Base-by-base conservation (phyloP, 2,113 vertebrate species). In the Xiphophorus maculatus region DNA sequence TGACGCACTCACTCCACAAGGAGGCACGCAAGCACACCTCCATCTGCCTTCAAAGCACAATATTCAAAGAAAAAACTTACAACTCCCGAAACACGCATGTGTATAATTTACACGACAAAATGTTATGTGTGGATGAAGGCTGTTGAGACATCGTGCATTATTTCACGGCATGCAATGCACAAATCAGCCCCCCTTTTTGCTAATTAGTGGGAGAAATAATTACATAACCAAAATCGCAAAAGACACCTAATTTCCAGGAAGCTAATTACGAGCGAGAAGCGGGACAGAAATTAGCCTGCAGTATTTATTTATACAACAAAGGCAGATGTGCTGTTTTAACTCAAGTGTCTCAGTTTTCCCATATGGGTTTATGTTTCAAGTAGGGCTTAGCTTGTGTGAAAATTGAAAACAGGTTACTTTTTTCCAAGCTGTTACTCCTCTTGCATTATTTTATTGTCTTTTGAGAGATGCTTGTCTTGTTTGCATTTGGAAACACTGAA, bases 1-100 rank as follows among this genome's bases (percentile, higher is more conserved):
- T 92, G 84, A 90, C 89, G 89, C 69, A 30, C 28, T 40, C 25
- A 44, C 72, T 81, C 79, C 75, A 73, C 66, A 79, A 88, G 82
- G 76, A 87, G 80, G 76, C 78, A 75, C 77, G 29, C 65, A 66
- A 42, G 76, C 75, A 40, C 82, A 76, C 44, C 30, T 75, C 22
- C 68, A 51, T 62, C 61, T 44, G 44, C 70, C 64, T 42, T 40
- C 10, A 15, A 1, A 73, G 28, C 12, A 14, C 35, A 37, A 37
- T 69, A 51, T 37, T 68, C n/a, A 73, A 42, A 63, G 65, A 33
- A 33, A 3, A 44, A 54, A 29, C 28, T 58, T n/a, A n/a, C 40
- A 37, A 60, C 30, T 12, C 30, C 13, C 30, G 51, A n/a, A 58
- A 58, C 22, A 58, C 9, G 28, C n/a, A 28, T 28, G 5, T 42